These are phyloP conservation scores for Pogonocichla stellata DNA, from an alignment of 2,113 vertebrate genomes.

Conservation along the genomic window DNA sequence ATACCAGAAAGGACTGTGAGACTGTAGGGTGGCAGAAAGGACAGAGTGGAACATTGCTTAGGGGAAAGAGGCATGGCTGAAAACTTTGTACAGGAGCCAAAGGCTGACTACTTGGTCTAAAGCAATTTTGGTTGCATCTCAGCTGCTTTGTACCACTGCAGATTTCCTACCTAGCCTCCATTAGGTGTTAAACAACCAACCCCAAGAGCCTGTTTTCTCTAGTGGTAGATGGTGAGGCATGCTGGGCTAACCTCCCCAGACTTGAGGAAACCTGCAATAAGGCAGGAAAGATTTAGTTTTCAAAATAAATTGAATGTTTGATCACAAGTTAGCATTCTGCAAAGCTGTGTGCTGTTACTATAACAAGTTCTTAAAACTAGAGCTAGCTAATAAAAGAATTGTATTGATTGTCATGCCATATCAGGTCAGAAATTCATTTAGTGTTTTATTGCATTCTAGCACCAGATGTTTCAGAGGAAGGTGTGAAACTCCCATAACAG, in stretches of 20 bases:
- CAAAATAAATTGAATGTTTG: conserved; percentile 45
- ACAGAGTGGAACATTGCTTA: neutral
- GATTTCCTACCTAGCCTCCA: neutral
- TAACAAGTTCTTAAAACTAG: conserved; percentile 41
- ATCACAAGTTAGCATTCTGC: conserved; percentile 32
- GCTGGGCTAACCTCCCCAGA: neutral
- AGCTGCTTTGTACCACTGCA: neutral
- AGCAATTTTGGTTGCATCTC: neutral
- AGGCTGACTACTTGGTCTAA: neutral
- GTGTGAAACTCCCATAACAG: conserved; percentile 54
- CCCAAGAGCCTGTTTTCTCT: neutral
- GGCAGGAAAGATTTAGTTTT: conserved; percentile 21
- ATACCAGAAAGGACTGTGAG: fast-evolving
- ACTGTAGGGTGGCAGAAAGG: neutral
- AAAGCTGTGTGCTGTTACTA: neutral
- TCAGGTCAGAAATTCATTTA: conserved; percentile 58
- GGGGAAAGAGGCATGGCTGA: neutral
- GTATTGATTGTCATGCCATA: conserved; percentile 55
- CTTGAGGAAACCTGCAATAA: neutral
- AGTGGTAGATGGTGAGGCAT: neutral
- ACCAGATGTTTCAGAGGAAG: conserved; percentile 50
- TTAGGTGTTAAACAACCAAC: neutral
- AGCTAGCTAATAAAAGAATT: conserved; percentile 36
- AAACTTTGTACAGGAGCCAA: neutral
- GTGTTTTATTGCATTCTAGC: conserved; percentile 50